phyloP scores from a whole-genome alignment of 2,113 vertebrate genomes.

The Clarias gariepinus region DNA sequence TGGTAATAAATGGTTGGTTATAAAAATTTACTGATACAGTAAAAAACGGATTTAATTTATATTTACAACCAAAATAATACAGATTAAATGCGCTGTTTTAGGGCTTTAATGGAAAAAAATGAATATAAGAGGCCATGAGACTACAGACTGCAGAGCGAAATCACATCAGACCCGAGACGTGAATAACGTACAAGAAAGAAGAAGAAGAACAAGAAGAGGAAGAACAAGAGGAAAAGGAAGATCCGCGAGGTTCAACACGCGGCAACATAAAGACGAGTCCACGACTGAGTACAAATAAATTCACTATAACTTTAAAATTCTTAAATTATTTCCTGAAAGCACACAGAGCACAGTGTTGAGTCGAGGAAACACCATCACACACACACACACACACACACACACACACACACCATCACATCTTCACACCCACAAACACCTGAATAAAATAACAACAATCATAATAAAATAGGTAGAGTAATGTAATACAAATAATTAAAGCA shows the following conservation, averaged over 20 bases:
- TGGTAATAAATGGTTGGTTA: neutral
- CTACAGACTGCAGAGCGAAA: neutral
- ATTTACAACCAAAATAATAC: conserved; percentile 27
- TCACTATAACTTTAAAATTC: neutral
- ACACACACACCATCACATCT: neutral
- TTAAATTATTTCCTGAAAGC: conserved; percentile 9
- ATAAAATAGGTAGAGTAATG: neutral
- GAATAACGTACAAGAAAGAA: neutral
- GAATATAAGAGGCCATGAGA: neutral
- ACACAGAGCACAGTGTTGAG: conserved; percentile 12
- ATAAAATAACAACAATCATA: neutral
- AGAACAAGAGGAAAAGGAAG: neutral
- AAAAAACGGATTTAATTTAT: conserved; percentile 31
- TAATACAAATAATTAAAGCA: neutral
- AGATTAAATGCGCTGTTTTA: neutral
- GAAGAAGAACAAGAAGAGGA: neutral
- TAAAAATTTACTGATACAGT: conserved; percentile 45
- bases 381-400: conserved; percentile 14
- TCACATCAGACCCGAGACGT: neutral
- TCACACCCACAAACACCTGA: neutral
- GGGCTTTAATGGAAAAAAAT: neutral
- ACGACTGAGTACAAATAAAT: neutral
- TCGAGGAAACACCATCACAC: conserved; percentile 4
- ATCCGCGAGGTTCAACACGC: neutral
- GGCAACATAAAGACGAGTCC: neutral